These are phyloP conservation scores for Leptopilina syphax DNA, from an alignment of 2,888 invertebrate genomes.

Conservation along the genomic window DNA sequence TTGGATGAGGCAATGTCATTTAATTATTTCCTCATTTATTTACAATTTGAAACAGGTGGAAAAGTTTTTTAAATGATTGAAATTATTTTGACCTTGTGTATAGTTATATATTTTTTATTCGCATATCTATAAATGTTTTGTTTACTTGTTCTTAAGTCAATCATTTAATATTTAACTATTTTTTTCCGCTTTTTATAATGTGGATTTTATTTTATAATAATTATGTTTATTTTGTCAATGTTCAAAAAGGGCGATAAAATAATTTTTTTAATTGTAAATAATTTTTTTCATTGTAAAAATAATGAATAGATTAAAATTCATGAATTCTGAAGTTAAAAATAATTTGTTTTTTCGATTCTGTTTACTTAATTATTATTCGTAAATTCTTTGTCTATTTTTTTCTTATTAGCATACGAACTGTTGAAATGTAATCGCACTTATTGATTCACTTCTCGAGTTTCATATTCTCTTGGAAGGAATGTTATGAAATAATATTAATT, in stretches of 20 bases:
- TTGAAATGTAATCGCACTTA: not conserved
- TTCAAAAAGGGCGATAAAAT: too few species aligned
- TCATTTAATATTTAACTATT: not conserved
- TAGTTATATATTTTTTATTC: not conserved
- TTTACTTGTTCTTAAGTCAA: not conserved
- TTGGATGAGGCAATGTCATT: not conserved
- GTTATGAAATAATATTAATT: too few species aligned
- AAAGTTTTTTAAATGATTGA: not conserved
- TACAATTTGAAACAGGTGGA: not conserved
- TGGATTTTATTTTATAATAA: too few species aligned
- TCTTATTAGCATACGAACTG: not conserved
- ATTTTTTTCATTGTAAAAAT: too few species aligned
- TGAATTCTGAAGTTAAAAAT: too few species aligned
- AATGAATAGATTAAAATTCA: too few species aligned
- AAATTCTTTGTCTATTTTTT: not conserved
- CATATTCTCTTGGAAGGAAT: too few species aligned
- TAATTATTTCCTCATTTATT: not conserved
- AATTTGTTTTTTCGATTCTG: too few species aligned
- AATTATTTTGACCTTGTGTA: constrained; percentile 13
- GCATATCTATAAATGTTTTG: not conserved
- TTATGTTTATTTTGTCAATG: too few species aligned
- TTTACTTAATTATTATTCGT: too few species aligned
- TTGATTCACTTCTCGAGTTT: not conserved
- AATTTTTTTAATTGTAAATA: too few species aligned
- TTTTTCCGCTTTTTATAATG: too few species aligned